Percentiles rank a stretch among this genome's conserved stretches.
Conservation (phyloP, 2,797 vertebrate genomes). For the Tadarida brasiliensis region DNA sequence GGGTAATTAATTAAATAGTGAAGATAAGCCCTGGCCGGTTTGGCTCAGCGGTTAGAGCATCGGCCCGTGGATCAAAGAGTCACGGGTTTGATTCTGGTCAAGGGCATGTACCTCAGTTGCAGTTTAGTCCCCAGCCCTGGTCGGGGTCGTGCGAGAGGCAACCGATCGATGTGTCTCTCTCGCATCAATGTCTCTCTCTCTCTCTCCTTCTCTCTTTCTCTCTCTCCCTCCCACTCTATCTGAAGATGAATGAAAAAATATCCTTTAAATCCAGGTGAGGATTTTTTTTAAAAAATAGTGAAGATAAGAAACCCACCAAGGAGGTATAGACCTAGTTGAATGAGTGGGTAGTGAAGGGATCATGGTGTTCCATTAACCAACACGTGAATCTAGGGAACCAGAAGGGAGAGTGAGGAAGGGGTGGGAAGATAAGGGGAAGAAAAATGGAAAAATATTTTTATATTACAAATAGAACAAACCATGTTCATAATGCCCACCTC, state of each 20-base stretch:
- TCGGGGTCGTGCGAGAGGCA: no score
- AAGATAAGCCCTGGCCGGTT: neutral
- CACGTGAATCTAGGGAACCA: neutral
- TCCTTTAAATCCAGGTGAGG: no score
- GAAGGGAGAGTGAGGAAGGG: neutral
- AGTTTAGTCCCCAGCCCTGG: no score
- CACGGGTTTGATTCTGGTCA: no score
- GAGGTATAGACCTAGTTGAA: neutral
- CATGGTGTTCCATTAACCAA: neutral
- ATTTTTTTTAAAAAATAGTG: neutral
- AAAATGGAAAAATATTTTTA: neutral
- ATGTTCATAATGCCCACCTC: conserved; percentile 8
- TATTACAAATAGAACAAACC: neutral
- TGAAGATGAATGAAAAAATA: no score
- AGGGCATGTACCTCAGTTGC: no score
- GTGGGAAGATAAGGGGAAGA: neutral
- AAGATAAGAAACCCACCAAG: neutral
- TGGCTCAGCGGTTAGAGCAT: no score
- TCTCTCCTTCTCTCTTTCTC: no score
- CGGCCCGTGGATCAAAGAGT: no score
- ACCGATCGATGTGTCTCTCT: no score
- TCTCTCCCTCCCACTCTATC: no score
- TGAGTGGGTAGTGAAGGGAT: neutral
- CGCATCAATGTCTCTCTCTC: no score
- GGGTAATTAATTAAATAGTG: neutral